Evolutionary conservation across 2,797 vertebrate genomes (phyloP).

Genomic region (Eutrigla gurnardus): DNA sequence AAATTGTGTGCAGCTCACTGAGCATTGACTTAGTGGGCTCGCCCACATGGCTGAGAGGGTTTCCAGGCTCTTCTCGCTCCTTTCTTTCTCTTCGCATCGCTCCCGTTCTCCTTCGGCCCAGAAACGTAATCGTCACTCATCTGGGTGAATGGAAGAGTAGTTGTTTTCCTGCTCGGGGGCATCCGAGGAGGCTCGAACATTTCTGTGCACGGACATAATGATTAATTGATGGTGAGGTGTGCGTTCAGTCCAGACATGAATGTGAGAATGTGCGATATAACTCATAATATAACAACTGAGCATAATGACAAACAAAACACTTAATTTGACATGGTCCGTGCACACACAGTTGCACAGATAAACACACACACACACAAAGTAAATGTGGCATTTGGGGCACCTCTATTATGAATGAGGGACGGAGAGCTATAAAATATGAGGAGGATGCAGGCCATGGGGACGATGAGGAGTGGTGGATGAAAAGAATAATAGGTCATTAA

Average conservation of each 20-base stretch:
- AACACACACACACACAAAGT: slow-evolving; percentile 8
- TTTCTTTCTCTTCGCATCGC: slow-evolving; percentile 19
- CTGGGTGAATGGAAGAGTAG: slow-evolving; percentile 33
- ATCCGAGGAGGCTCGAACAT: slow-evolving; percentile 24
- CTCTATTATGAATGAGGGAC: slow-evolving; percentile 64
- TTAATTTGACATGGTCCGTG: no score
- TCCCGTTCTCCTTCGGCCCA: slow-evolving; percentile 50
- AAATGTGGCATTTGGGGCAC: slow-evolving; percentile 15
- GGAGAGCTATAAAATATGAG: slow-evolving; percentile 8
- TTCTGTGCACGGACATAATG: slow-evolving; percentile 20
- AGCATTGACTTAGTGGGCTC: slow-evolving; percentile 66
- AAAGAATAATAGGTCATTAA: background rate
- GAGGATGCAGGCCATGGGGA: background rate
- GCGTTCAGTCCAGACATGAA: background rate
- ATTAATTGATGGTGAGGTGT: slow-evolving; percentile 12
- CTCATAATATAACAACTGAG: no score
- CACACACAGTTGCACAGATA: background rate
- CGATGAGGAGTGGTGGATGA: background rate
- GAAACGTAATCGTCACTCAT: slow-evolving; percentile 68
- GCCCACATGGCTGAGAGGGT: slow-evolving; percentile 61
- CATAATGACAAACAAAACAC: no score
- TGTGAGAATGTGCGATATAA: background rate
- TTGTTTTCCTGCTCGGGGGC: slow-evolving; percentile 29
- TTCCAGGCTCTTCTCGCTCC: slow-evolving; percentile 56
- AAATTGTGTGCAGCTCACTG: slow-evolving; percentile 55